phyloP scores from a whole-genome alignment of 2,113 vertebrate species.

The Xyliphius kryptos region DNA sequence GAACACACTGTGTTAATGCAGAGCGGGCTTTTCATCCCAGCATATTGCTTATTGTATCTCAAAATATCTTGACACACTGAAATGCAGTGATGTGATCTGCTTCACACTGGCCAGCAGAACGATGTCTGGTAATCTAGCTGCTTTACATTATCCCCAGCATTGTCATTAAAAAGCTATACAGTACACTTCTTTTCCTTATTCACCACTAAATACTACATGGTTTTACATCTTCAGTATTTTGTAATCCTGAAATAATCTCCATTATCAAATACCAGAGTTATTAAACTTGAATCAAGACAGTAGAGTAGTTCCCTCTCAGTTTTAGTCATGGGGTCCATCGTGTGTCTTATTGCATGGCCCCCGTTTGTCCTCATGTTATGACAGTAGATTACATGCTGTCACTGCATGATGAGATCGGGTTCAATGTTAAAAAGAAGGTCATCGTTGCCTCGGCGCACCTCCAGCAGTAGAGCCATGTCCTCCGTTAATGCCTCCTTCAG shows the following conservation, averaged over 20 bases:
- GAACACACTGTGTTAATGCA: slow-evolving; percentile 9
- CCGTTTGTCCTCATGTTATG: slow-evolving; percentile 3
- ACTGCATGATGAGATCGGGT: slow-evolving; percentile 83
- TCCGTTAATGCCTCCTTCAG: slow-evolving; percentile 82
- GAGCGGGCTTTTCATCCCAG: neutral
- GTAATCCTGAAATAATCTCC: neutral
- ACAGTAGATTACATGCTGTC: slow-evolving; percentile 24
- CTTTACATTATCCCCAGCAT: slow-evolving; percentile 27
- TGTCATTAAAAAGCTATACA: slow-evolving; percentile 32
- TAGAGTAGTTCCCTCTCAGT: neutral
- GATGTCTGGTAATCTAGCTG: slow-evolving; percentile 21
- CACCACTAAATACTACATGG: slow-evolving; percentile 11
- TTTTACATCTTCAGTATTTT: slow-evolving; percentile 2
- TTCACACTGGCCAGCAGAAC: slow-evolving; percentile 4
- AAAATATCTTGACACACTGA: neutral
- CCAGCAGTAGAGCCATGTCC: slow-evolving; percentile 81
- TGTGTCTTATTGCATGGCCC: neutral
- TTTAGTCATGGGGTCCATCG: neutral
- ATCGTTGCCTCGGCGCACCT: slow-evolving; percentile 84
- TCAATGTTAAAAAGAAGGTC: slow-evolving; percentile 89
- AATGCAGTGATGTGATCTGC: neutral
- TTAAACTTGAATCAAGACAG: neutral
- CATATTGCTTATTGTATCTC: neutral
- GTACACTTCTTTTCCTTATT: slow-evolving; percentile 22
- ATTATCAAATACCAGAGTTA: neutral